Evolutionary conservation across 1,140 invertebrate genomes (phyloP).

Genomic region (Papilio xuthus): DNA sequence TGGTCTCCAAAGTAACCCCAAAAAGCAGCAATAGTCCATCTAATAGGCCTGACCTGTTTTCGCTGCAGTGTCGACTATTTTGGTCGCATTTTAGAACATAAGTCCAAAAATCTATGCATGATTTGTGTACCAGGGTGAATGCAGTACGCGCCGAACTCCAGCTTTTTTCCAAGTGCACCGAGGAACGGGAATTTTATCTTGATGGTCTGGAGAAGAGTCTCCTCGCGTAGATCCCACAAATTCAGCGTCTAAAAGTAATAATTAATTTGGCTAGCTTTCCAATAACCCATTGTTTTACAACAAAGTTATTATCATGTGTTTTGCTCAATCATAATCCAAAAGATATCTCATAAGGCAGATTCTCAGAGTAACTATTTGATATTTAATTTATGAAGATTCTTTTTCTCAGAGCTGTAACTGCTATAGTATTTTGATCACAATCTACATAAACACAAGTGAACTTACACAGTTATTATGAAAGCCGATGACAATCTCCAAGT

Average conservation of each 20-base stretch:
- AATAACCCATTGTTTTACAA: no score
- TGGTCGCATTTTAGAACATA: neutral
- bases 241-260: constrained; percentile 71
- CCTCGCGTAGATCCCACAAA: constrained; percentile 81
- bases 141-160: constrained; percentile 79
- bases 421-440: neutral
- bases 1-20: no score
- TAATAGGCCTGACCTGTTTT: no score
- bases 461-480: constrained; percentile 80
- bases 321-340: no score
- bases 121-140: constrained; percentile 76
- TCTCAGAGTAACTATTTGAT: no score
- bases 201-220: constrained; percentile 79
- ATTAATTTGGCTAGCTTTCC: constrained; percentile 6
- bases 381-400: no score
- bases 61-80: no score
- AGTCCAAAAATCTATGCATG: neutral
- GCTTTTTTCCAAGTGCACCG: constrained; percentile 76
- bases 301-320: no score
- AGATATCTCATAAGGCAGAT: no score
- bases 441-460: constrained; percentile 29
- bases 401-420: neutral
- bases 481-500: constrained; percentile 69
- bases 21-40: no score
- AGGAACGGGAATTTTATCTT: constrained; percentile 80